Percentiles rank a stretch among this genome's conserved stretches.
Conservation (phyloP, 1,140 invertebrate species). For the Hetaerina americana region DNA sequence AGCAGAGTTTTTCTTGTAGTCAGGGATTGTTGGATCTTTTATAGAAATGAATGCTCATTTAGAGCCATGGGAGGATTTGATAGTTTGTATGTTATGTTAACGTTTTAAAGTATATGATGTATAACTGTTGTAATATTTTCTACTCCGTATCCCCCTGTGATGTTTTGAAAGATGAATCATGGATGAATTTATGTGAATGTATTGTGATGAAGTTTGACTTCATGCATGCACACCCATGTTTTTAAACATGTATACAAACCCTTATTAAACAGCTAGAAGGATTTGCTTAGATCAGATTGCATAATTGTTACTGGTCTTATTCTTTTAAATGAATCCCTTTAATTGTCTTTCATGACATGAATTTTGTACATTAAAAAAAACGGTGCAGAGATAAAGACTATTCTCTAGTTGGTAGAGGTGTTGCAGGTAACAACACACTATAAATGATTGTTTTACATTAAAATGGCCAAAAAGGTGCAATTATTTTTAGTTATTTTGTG, state of each 20-base stretch:
- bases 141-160: not conserved
- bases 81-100: not conserved
- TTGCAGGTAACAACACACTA: not conserved
- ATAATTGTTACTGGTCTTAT: too few relatives aligned
- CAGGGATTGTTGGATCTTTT: not conserved
- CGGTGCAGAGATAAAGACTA: not conserved
- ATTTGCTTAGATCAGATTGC: too few relatives aligned
- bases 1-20: not conserved
- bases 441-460: conserved; percentile 1
- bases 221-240: too few relatives aligned
- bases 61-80: not conserved
- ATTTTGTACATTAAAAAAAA: not conserved
- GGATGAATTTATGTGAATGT: not conserved
- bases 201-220: not conserved
- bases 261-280: too few relatives aligned
- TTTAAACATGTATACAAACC: too few relatives aligned
- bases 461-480: not conserved
- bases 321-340: too few relatives aligned
- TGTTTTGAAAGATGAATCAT: not conserved
- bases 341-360: not conserved
- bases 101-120: not conserved
- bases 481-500: not conserved
- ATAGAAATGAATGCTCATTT: too few relatives aligned
- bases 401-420: not conserved
- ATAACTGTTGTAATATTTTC: not conserved